phyloP scores from a whole-genome alignment of 2,113 vertebrate species.

The Panthera uncia region DNA sequence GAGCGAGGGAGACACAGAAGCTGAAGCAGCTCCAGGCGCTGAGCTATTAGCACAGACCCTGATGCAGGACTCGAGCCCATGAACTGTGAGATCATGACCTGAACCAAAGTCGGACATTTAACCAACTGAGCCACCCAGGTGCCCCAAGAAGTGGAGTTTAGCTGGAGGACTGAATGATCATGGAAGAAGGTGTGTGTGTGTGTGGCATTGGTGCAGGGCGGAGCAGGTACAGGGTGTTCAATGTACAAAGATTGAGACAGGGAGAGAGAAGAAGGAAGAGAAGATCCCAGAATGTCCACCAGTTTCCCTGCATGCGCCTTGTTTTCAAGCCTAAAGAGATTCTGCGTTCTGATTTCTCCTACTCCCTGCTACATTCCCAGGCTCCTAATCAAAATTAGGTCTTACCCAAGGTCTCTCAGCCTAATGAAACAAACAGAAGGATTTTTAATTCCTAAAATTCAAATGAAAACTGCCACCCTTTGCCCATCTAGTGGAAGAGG shows the following conservation, averaged over 20 bases:
- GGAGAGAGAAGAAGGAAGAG: rapidly evolving
- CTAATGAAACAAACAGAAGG: neutral
- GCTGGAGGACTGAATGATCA: neutral
- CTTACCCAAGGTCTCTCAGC: neutral
- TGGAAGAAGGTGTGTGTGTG: rapidly evolving
- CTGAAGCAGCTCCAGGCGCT: no score
- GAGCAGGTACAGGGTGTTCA: rapidly evolving
- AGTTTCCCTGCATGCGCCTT: neutral
- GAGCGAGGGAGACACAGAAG: no score
- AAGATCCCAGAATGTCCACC: neutral
- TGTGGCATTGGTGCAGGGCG: rapidly evolving
- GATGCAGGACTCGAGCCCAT: no score
- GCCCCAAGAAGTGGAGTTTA: no score
- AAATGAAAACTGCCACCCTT: neutral
- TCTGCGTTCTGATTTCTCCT: neutral
- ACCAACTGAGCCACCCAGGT: no score
- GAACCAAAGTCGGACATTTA: no score
- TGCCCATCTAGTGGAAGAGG: neutral
- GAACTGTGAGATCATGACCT: no score
- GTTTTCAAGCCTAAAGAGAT: neutral
- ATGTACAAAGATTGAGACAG: neutral
- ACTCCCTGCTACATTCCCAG: no score
- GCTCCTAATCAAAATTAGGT: neutral
- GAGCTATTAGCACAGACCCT: no score
- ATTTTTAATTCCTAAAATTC: neutral